Evolutionary conservation across 92 coral and sea anemone species (phyloP).

Genomic region (Epizoanthus illoricatus): DNA sequence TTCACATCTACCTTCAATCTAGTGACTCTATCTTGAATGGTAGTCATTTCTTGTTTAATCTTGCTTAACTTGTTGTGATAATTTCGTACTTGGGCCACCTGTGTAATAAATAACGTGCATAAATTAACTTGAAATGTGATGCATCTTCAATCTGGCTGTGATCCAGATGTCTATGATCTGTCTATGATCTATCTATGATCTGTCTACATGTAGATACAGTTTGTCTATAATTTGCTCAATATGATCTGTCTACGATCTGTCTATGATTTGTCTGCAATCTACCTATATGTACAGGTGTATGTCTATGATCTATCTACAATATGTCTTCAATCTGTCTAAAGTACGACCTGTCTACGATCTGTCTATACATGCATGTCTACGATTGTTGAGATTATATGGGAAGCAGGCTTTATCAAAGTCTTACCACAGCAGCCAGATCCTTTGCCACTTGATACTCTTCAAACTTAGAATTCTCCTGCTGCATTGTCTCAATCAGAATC

Average conservation of each 20-base stretch:
- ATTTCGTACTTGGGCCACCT: conserved; percentile 78
- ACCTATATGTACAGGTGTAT: too few species aligned
- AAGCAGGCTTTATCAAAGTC: background rate
- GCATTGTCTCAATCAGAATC: conserved; percentile 93
- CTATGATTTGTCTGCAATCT: too few species aligned
- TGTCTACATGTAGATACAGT: too few species aligned
- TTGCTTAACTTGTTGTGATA: conserved; percentile 80
- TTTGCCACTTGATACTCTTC: conserved; percentile 81
- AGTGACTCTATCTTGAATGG: conserved; percentile 78
- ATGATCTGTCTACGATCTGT: too few species aligned
- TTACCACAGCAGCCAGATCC: conserved; percentile 83
- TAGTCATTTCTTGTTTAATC: conserved; percentile 82
- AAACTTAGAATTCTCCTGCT: conserved; percentile 95
- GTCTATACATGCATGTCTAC: too few species aligned
- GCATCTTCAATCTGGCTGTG: too few species aligned
- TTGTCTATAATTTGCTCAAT: too few species aligned
- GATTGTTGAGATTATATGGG: background rate
- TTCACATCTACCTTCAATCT: conserved; percentile 69
- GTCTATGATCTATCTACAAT: too few species aligned
- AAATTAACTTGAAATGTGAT: background rate
- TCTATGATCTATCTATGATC: too few species aligned
- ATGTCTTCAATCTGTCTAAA: too few species aligned
- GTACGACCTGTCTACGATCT: too few species aligned
- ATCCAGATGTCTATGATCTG: too few species aligned
- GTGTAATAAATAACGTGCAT: conserved; percentile 3